These are phyloP conservation scores for Cotesia glomerata DNA, from an alignment of 1,140 invertebrate genomes.

Conservation along the genomic window DNA sequence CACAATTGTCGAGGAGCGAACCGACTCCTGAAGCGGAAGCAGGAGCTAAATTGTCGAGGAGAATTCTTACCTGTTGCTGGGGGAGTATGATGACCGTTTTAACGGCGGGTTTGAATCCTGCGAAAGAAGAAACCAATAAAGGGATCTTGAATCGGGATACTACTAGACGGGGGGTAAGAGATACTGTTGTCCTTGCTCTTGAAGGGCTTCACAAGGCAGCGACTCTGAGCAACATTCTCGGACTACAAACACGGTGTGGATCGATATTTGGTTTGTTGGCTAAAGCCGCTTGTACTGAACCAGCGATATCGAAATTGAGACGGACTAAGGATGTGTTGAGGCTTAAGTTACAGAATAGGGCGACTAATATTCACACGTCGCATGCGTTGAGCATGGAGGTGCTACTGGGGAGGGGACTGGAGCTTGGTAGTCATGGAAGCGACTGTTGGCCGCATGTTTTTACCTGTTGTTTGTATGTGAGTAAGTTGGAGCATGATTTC, in stretches of 20 bases:
- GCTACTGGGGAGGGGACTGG: constrained; percentile 78
- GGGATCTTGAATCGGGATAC: constrained; percentile 59
- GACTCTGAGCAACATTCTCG: constrained; percentile 74
- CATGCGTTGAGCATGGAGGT: constrained; percentile 92
- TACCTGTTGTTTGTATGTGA: constrained; percentile 87
- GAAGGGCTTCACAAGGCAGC: constrained; percentile 88
- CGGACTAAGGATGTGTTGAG: constrained; percentile 59
- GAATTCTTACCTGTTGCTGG: constrained; percentile 90
- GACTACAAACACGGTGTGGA: constrained; percentile 83
- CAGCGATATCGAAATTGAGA: constrained; percentile 61
- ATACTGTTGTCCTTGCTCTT: constrained; percentile 77
- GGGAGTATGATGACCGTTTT: constrained; percentile 87
- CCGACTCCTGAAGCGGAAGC: constrained; percentile 74
- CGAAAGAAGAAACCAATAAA: constrained; percentile 57
- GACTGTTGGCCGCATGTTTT: constrained; percentile 95
- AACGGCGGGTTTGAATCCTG: constrained; percentile 72
- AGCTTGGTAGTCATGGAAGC: constrained; percentile 87
- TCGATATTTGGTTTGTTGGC: constrained; percentile 81
- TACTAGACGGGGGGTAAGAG: constrained; percentile 69
- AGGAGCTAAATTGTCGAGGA: constrained; percentile 69
- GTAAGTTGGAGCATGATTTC: constrained; percentile 85
- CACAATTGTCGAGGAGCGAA: constrained; percentile 69
- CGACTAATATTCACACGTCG: constrained; percentile 77
- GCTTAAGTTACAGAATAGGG: constrained; percentile 62
- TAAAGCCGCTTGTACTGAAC: constrained; percentile 75